These are phyloP conservation scores for Caenorhabditis drosophilae DNA, from an alignment of 2,888 invertebrate species.

Conservation along the genomic window DNA sequence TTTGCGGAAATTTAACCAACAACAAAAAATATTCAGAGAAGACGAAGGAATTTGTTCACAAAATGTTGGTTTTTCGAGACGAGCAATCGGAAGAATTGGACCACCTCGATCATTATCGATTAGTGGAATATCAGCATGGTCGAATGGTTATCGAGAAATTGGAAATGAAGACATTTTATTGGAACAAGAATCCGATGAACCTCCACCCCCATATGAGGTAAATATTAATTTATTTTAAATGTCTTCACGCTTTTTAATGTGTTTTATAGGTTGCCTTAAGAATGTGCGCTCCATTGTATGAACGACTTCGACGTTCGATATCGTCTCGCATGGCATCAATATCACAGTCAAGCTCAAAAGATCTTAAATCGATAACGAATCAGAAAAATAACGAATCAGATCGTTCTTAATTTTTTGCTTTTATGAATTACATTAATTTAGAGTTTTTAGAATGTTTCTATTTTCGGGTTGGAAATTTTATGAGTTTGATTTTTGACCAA, in stretches of 20 bases:
- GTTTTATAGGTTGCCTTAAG: conserved; percentile 75
- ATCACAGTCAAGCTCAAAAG: conserved; percentile 58
- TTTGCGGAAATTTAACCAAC: no score
- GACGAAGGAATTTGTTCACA: no score
- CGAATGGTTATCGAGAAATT: conserved; percentile 38
- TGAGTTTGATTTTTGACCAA: no score
- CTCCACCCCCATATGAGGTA: conserved; percentile 66
- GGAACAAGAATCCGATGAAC: conserved; percentile 50
- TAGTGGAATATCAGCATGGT: conserved; percentile 38
- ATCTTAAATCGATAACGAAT: conserved; percentile 34
- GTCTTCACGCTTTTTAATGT: conserved; percentile 1
- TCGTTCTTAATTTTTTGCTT: not conserved
- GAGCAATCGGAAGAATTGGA: conserved; percentile 18
- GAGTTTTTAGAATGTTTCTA: not conserved
- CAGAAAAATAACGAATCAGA: not conserved
- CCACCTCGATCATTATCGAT: conserved; percentile 40
- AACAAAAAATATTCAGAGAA: no score
- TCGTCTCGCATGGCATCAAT: conserved; percentile 53
- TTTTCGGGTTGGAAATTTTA: no score
- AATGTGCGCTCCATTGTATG: conserved; percentile 69
- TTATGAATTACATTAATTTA: not conserved
- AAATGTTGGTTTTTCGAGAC: no score
- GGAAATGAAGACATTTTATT: conserved; percentile 17
- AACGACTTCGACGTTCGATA: conserved; percentile 54
- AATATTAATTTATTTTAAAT: not conserved